Evolutionary conservation across 2,888 invertebrate species (phyloP).

Genomic region (Lathronympha strigana): DNA sequence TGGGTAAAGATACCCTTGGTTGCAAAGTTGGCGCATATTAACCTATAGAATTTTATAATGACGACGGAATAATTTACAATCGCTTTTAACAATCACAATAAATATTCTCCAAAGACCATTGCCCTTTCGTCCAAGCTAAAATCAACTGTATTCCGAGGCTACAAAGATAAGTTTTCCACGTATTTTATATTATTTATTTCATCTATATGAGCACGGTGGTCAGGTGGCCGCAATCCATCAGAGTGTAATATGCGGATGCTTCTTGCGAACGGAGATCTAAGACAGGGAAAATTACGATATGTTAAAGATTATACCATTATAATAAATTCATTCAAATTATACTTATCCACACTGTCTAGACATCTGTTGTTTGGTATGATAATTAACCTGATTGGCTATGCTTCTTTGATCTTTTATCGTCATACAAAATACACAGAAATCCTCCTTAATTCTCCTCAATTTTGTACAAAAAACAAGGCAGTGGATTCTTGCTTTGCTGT

Average conservation of each 20-base stretch:
- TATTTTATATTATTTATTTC: conserved; percentile 14
- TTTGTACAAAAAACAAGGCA: no score
- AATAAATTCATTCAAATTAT: background rate
- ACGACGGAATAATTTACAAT: conserved; percentile 5
- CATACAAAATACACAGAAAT: no score
- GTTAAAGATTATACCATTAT: conserved; percentile 4
- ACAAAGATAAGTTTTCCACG: background rate
- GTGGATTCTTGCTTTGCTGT: no score
- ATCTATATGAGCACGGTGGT: conserved; percentile 11
- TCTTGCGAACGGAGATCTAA: conserved; percentile 7
- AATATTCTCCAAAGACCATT: conserved; percentile 16
- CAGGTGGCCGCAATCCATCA: conserved; percentile 34
- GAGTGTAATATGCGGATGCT: conserved; percentile 26
- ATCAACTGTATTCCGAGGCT: background rate
- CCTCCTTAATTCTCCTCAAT: no score
- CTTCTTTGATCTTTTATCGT: no score
- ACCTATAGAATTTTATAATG: no score
- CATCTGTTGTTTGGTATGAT: background rate
- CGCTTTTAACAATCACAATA: conserved; percentile 6
- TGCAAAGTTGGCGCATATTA: no score
- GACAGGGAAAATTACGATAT: background rate
- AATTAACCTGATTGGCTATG: background rate
- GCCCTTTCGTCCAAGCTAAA: background rate
- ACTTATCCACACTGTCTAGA: background rate
- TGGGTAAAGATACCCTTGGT: no score